Percentiles rank a stretch among this genome's conserved stretches.
phyloP scores from a whole-genome alignment of 2,888 invertebrate species.

The Acronicta leporina region DNA sequence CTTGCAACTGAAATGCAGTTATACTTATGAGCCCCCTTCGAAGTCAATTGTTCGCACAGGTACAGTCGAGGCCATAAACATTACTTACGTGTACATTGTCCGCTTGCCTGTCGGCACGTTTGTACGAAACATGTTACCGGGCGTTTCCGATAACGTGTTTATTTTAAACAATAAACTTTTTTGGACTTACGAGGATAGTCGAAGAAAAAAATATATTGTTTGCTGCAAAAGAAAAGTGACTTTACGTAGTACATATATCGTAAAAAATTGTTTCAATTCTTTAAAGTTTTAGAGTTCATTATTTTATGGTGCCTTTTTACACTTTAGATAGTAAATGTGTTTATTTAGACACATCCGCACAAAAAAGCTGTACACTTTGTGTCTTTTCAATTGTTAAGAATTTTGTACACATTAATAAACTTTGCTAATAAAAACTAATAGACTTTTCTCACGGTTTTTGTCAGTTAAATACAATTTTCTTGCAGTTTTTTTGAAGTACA shows the following conservation, averaged over 20 bases:
- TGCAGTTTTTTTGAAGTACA: no score
- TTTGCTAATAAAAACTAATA: no score
- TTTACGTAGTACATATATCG: slow-evolving; percentile 26
- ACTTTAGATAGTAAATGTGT: neutral
- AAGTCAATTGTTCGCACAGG: slow-evolving; percentile 49
- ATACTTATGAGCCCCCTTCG: slow-evolving; percentile 22
- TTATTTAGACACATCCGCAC: neutral
- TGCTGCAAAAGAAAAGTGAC: slow-evolving; percentile 22
- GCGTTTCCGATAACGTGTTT: slow-evolving; percentile 31
- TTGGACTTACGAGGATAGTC: slow-evolving; percentile 6
- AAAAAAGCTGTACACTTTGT: neutral
- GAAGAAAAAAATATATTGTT: slow-evolving; percentile 30
- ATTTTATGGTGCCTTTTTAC: neutral
- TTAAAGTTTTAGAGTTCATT: neutral
- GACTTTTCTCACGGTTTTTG: no score
- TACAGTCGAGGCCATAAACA: slow-evolving; percentile 46
- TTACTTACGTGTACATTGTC: slow-evolving; percentile 29
- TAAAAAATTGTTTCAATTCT: slow-evolving; percentile 25
- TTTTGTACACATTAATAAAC: no score
- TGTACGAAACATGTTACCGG: slow-evolving; percentile 34
- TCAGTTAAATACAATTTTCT: no score
- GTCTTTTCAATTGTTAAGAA: no score
- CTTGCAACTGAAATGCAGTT: neutral
- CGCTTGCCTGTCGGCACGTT: slow-evolving; percentile 45
- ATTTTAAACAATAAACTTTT: slow-evolving; percentile 46